A percentile compares a stretch with the other conserved stretches of the same genome.
Conservation (phyloP, 2,888 invertebrate species). For the Ectemnius cavifrons region DNA sequence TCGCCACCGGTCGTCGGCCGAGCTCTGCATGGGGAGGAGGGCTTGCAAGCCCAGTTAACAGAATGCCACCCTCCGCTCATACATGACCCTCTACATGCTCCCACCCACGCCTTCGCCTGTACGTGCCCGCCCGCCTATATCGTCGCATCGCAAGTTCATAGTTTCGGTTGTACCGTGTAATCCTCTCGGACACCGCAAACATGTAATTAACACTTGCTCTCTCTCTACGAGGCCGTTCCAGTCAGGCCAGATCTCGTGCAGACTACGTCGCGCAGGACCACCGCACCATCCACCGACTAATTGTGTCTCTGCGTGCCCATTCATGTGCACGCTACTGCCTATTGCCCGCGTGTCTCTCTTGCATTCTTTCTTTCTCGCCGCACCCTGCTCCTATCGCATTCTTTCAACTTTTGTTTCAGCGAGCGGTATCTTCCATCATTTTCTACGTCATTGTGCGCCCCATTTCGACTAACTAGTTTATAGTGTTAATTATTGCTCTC, state of each 20-base stretch:
- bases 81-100: constrained; percentile 9
- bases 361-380: no score
- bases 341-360: neutral
- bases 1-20: neutral
- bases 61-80: constrained; percentile 21
- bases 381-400: no score
- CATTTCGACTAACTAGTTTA: no score
- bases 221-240: constrained; percentile 54
- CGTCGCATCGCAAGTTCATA: constrained; percentile 66
- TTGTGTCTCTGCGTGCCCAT: neutral
- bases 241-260: constrained; percentile 54
- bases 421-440: no score
- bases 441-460: no score
- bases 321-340: neutral
- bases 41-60: constrained; percentile 43
- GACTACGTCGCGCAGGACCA: constrained; percentile 32
- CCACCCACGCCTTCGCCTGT: neutral
- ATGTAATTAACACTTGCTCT: constrained; percentile 78
- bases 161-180: constrained; percentile 77
- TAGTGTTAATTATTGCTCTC: no score
- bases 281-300: no score
- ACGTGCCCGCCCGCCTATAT: constrained; percentile 6
- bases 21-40: constrained; percentile 26
- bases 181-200: constrained; percentile 77
- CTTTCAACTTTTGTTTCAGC: no score